These are phyloP conservation scores for Anthophora plumipes DNA, from an alignment of 2,888 invertebrate species.

Conservation along the genomic window DNA sequence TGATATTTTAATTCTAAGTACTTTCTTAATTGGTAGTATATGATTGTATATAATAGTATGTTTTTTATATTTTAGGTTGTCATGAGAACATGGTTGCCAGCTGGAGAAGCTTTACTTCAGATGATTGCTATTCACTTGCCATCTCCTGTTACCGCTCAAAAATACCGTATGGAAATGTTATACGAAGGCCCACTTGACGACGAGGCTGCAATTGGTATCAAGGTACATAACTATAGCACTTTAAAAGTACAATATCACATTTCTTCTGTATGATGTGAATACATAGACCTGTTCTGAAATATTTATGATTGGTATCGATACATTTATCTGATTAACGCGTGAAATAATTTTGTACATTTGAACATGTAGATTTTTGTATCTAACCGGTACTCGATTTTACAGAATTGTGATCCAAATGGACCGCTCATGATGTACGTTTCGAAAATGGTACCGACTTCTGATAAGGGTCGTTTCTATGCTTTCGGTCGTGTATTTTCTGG, in stretches of 20 bases:
- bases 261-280: slow-evolving; percentile 36
- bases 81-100: slow-evolving; percentile 99
- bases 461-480: slow-evolving; percentile 99
- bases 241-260: not conserved
- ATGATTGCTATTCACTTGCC: slow-evolving; percentile 99
- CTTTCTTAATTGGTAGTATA: not conserved
- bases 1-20: slow-evolving; percentile 8
- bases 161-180: slow-evolving; percentile 99
- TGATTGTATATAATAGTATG: not conserved
- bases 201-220: slow-evolving; percentile 95
- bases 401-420: slow-evolving; percentile 97
- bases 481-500: slow-evolving; percentile 99
- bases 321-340: slow-evolving; percentile 38
- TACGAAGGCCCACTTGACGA: slow-evolving; percentile 99
- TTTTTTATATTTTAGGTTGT: slow-evolving; percentile 88
- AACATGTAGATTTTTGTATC: not conserved
- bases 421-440: slow-evolving; percentile 99
- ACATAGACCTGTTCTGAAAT: slow-evolving; percentile 63
- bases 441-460: slow-evolving; percentile 99
- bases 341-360: not conserved
- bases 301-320: slow-evolving; percentile 21
- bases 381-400: slow-evolving; percentile 62
- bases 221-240: slow-evolving; percentile 85
- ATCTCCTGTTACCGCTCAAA: slow-evolving; percentile 99
- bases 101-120: slow-evolving; percentile 99